Percentiles rank a stretch among this genome's conserved stretches.
Conservation (phyloP, 1,140 invertebrate genomes). For the Mercenaria mercenaria region DNA sequence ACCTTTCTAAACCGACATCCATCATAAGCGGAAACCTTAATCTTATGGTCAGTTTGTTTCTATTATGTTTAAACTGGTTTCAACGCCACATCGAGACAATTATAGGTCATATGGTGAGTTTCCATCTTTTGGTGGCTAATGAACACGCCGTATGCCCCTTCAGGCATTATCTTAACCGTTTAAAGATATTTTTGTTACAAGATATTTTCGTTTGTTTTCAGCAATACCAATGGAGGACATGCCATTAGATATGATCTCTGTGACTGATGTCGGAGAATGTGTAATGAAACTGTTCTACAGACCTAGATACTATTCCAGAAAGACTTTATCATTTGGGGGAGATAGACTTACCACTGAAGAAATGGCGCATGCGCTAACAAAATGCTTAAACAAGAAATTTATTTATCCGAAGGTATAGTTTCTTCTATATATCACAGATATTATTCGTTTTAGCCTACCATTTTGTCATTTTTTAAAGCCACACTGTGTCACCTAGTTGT, state of each 20-base stretch:
- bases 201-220: constrained; percentile 45
- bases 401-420: constrained; percentile 71
- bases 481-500: not conserved
- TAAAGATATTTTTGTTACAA: too few species aligned
- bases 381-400: constrained; percentile 75
- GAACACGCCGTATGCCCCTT: too few species aligned
- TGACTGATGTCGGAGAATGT: constrained; percentile 74
- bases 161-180: too few species aligned
- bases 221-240: constrained; percentile 76
- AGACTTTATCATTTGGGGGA: constrained; percentile 70
- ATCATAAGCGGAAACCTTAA: too few species aligned
- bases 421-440: not conserved
- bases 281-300: constrained; percentile 70
- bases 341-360: constrained; percentile 71
- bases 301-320: constrained; percentile 71
- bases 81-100: too few species aligned
- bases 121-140: too few species aligned
- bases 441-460: not conserved
- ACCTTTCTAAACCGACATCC: too few species aligned
- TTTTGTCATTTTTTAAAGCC: not conserved
- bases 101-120: too few species aligned
- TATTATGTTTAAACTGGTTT: too few species aligned
- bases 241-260: constrained; percentile 73
- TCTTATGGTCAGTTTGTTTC: too few species aligned
- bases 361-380: constrained; percentile 67